Conservation (phyloP, 2,888 invertebrate species). For the Amphipyra tragopoginis region DNA sequence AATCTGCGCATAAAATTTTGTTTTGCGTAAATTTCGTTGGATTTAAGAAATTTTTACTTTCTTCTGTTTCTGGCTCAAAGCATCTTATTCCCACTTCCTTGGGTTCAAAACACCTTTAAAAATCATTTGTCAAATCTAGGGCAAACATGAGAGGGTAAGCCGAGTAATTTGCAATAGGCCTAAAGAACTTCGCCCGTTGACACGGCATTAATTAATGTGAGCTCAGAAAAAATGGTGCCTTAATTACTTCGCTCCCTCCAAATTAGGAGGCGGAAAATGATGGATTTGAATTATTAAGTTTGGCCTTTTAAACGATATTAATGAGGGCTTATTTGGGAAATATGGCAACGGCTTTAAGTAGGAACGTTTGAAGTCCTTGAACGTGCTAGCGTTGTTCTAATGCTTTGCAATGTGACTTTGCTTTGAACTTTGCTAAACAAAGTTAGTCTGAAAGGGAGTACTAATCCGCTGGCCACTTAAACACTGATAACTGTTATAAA, state of each 20-base stretch:
- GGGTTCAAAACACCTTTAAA: slow-evolving; percentile 1
- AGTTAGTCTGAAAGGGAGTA: no score
- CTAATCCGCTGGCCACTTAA: no score
- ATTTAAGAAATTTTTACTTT: no score
- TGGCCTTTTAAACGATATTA: slow-evolving; percentile 23
- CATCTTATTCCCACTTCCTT: no score
- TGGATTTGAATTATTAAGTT: slow-evolving; percentile 30
- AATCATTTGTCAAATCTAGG: slow-evolving; percentile 25
- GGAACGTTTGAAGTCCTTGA: neutral
- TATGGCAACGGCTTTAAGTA: neutral
- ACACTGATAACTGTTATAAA: no score
- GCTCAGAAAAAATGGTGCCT: slow-evolving; percentile 17
- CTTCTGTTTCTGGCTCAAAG: no score
- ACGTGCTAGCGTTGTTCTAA: neutral
- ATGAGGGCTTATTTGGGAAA: slow-evolving; percentile 19
- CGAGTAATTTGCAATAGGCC: slow-evolving; percentile 14
- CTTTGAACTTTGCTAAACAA: no score
- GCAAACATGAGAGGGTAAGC: slow-evolving; percentile 14
- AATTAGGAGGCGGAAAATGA: slow-evolving; percentile 25
- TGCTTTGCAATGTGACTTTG: no score
- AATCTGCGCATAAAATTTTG: no score
- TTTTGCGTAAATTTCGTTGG: no score
- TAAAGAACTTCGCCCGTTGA: slow-evolving; percentile 29
- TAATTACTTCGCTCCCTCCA: slow-evolving; percentile 33
- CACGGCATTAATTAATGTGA: slow-evolving; percentile 30